A percentile compares a stretch with the other conserved stretches of the same genome.
Conservation (phyloP, 2,888 invertebrate species). For the Lasioglossum oenotherae region DNA sequence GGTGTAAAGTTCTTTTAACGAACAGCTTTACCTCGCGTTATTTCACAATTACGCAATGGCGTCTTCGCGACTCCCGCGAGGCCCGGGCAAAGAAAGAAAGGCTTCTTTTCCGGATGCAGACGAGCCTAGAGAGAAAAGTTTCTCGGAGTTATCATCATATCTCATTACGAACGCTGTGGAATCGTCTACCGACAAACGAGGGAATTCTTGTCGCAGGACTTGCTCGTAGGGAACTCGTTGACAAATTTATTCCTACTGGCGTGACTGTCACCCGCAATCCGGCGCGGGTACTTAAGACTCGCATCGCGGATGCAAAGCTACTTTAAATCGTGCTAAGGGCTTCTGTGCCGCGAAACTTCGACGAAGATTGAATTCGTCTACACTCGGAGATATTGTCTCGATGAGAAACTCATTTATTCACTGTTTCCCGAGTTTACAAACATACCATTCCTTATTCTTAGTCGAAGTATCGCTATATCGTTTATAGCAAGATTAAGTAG, state of each 20-base stretch:
- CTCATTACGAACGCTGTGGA: background rate
- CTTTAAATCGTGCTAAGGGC: background rate
- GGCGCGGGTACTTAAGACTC: background rate
- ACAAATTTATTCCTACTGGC: background rate
- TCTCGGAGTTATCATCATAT: constrained; percentile 25
- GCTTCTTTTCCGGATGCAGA: constrained; percentile 8
- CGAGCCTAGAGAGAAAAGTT: constrained; percentile 2
- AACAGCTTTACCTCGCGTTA: constrained; percentile 34
- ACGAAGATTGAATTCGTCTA: background rate
- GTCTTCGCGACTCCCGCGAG: constrained; percentile 13
- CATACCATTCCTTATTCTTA: background rate
- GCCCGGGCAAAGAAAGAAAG: no score
- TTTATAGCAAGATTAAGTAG: no score
- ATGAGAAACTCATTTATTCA: background rate
- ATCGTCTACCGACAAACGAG: constrained; percentile 10
- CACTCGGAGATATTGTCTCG: background rate
- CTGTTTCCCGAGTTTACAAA: background rate
- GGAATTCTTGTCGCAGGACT: background rate
- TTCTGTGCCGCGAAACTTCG: background rate
- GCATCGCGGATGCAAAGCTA: background rate
- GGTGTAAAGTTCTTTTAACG: constrained; percentile 22
- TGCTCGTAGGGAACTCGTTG: background rate
- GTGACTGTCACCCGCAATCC: background rate
- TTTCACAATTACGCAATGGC: constrained; percentile 31
- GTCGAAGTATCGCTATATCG: background rate